Percentiles rank a stretch among this genome's conserved stretches.
Conservation (phyloP, 2,888 invertebrate genomes). For the Selenia dentaria region DNA sequence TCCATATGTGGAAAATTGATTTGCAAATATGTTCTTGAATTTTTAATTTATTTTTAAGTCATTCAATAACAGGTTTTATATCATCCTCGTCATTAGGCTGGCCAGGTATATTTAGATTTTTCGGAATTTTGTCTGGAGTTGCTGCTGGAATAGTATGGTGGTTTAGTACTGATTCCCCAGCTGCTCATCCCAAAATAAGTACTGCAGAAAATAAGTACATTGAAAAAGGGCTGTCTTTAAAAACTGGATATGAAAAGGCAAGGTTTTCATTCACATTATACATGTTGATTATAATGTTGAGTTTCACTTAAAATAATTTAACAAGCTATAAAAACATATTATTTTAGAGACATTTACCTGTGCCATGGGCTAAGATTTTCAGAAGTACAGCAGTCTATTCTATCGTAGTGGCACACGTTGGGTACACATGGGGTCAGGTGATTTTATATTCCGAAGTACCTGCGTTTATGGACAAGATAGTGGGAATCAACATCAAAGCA, state of each 20-base stretch:
- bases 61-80: constrained; percentile 89
- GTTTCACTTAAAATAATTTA: too few relatives aligned
- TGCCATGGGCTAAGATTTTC: constrained; percentile 90
- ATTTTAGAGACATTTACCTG: constrained; percentile 63
- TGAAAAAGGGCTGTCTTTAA: constrained; percentile 85
- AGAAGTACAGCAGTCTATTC: constrained; percentile 82
- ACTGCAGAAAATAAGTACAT: constrained; percentile 88
- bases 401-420: constrained; percentile 85
- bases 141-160: constrained; percentile 83
- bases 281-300: too few relatives aligned
- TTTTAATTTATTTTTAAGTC: too few relatives aligned
- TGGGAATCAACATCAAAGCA: constrained; percentile 85
- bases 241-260: constrained; percentile 51
- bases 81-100: constrained; percentile 88
- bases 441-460: constrained; percentile 91
- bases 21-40: too few relatives aligned
- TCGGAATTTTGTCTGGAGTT: constrained; percentile 85
- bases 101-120: constrained; percentile 91
- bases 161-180: constrained; percentile 87
- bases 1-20: too few relatives aligned
- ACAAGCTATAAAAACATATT: too few relatives aligned
- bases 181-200: constrained; percentile 86
- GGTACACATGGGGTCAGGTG: constrained; percentile 91
- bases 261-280: neutral
- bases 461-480: constrained; percentile 89